These are phyloP conservation scores for Lycorma delicatula DNA, from an alignment of 1,140 invertebrate genomes.

Conservation along the genomic window DNA sequence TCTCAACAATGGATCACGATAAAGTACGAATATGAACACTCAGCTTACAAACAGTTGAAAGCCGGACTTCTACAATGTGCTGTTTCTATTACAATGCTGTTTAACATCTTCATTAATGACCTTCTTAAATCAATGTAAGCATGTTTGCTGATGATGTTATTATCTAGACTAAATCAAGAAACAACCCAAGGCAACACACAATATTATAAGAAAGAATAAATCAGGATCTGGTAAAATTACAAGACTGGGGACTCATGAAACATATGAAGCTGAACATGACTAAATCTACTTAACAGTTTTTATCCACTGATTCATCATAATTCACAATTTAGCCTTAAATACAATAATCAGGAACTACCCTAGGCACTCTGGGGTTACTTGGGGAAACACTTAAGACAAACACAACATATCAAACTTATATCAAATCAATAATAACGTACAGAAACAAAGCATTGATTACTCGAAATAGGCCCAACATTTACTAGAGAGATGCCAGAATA, in stretches of 20 bases:
- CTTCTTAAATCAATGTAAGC: neutral
- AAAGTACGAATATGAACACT: neutral
- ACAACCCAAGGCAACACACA: neutral
- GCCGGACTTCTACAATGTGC: neutral
- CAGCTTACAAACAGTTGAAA: neutral
- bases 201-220: neutral
- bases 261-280: neutral
- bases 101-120: neutral
- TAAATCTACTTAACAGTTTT: neutral
- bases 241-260: neutral
- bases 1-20: neutral
- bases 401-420: no score
- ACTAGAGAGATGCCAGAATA: neutral
- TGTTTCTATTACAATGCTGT: neutral
- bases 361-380: neutral
- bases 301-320: neutral
- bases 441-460: neutral
- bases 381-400: neutral
- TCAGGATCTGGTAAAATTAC: neutral
- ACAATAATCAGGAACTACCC: neutral
- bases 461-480: neutral
- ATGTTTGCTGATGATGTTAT: neutral
- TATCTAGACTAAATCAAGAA: neutral
- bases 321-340: neutral
- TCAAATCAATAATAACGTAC: neutral